Percentiles rank a stretch among this genome's conserved stretches.
Evolutionary conservation across 1,140 invertebrate species (phyloP).

Genomic region (Orius insidiosus): DNA sequence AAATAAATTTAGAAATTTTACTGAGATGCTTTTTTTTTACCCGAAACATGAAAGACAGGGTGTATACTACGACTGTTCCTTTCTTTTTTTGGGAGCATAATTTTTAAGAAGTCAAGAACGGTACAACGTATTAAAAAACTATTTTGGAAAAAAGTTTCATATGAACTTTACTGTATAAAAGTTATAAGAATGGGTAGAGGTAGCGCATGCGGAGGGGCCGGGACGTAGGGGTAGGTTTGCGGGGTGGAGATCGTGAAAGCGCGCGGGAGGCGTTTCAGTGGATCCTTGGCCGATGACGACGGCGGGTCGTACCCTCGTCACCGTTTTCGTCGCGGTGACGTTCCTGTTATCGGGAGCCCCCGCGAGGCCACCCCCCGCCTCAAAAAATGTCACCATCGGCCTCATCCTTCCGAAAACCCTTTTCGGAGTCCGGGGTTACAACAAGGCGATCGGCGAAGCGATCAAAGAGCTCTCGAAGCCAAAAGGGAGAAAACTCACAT

Average conservation of each 20-base stretch:
- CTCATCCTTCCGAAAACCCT: slow-evolving; percentile 45
- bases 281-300: not conserved
- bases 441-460: slow-evolving; percentile 43
- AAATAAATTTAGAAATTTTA: no score
- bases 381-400: slow-evolving; percentile 32
- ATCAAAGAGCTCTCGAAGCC: slow-evolving; percentile 38
- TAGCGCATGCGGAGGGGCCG: slow-evolving; percentile 1
- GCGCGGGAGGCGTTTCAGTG: not conserved
- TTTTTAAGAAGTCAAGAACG: no score
- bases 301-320: slow-evolving; percentile 9
- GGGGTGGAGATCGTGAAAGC: not conserved
- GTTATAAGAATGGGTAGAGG: slow-evolving; percentile 2
- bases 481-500: slow-evolving; percentile 34
- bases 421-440: slow-evolving; percentile 47
- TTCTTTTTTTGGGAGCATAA: no score
- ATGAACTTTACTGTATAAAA: no score
- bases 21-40: no score
- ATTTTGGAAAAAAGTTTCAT: no score
- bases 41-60: no score
- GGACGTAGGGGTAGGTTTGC: slow-evolving; percentile 9
- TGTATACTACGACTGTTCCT: no score
- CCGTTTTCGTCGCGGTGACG: slow-evolving; percentile 1
- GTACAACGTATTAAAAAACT: no score
- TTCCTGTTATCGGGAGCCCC: slow-evolving; percentile 6
- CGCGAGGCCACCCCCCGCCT: slow-evolving; percentile 2